Percentiles rank a stretch among this genome's conserved stretches.
Evolutionary conservation across 2,113 vertebrate genomes (phyloP).

Genomic region (Elgaria multicarinata): DNA sequence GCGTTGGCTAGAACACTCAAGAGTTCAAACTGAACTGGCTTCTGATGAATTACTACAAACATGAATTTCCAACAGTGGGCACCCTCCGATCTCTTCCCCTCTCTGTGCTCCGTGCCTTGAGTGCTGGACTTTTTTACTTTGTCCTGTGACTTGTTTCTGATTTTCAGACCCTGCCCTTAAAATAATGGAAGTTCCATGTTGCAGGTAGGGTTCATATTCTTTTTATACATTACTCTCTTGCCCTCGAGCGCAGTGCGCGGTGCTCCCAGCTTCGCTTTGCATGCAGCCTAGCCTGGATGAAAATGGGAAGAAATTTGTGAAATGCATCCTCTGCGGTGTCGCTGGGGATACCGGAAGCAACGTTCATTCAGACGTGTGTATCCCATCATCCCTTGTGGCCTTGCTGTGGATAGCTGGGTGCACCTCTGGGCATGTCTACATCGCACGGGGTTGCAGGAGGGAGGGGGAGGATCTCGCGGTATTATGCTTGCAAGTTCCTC

Average conservation of each 20-base stretch:
- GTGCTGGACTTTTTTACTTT: not conserved
- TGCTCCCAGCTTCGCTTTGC: not conserved
- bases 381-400: not conserved
- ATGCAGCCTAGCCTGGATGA: not conserved
- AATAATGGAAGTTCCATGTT: not conserved
- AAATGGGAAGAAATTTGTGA: not conserved
- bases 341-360: not conserved
- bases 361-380: not conserved
- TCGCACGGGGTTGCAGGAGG: too few relatives aligned
- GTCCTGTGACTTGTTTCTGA: not conserved
- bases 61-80: not conserved
- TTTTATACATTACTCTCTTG: not conserved
- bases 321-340: not conserved
- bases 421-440: too few relatives aligned
- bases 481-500: too few relatives aligned
- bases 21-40: not conserved
- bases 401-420: not conserved
- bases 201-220: slow-evolving; percentile 21
- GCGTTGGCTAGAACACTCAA: not conserved
- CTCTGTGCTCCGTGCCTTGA: not conserved
- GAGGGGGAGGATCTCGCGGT: too few relatives aligned
- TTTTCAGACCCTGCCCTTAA: not conserved
- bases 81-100: not conserved
- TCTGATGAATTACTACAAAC: not conserved
- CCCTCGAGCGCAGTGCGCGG: not conserved